Conservation (phyloP, 2,797 vertebrate genomes). For the Hirundo rustica region DNA sequence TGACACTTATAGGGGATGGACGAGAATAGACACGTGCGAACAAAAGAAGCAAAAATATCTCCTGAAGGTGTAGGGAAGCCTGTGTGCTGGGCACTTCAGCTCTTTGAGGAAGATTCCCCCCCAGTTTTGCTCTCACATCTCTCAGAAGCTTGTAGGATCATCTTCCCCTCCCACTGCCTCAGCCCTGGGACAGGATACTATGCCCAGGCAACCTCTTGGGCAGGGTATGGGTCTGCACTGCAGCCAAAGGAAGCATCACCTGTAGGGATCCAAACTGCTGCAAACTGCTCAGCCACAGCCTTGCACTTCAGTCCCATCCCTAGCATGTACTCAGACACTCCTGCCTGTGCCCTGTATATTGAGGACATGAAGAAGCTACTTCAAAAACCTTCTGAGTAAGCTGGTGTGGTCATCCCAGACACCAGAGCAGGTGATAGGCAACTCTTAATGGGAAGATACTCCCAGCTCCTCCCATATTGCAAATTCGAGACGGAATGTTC, state of each 20-base stretch:
- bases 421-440: background rate
- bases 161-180: background rate
- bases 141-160: fast-evolving
- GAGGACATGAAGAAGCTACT: background rate
- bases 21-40: background rate
- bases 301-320: background rate
- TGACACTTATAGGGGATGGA: background rate
- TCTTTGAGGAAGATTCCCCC: background rate
- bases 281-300: background rate
- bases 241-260: background rate
- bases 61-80: background rate
- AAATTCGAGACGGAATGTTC: background rate
- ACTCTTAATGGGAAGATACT: background rate
- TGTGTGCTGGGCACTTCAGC: background rate
- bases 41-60: background rate
- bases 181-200: background rate
- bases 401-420: background rate
- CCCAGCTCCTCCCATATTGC: background rate
- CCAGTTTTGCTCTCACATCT: background rate
- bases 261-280: background rate
- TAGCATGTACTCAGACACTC: background rate
- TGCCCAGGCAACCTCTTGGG: background rate
- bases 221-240: background rate
- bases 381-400: background rate
- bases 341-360: background rate